phyloP scores from a whole-genome alignment of 2,113 vertebrate genomes.

The Peucedramus taeniatus region DNA sequence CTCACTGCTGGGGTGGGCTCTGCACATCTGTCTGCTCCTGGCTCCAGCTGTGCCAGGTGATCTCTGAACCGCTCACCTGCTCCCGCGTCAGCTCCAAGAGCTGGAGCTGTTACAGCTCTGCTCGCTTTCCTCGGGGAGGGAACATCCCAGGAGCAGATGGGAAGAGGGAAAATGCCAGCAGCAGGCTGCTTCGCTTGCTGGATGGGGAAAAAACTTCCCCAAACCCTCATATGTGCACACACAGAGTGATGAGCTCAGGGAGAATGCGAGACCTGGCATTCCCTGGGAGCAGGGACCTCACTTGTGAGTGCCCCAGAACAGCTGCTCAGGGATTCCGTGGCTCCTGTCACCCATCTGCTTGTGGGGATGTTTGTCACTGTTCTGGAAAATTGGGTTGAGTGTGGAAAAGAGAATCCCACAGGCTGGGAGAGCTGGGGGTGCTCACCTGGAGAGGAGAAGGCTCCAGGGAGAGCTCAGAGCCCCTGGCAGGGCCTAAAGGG shows the following conservation, averaged over 20 bases:
- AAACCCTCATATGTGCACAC: rapidly evolving
- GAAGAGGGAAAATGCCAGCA: background rate
- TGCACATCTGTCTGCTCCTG: background rate
- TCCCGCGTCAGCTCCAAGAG: background rate
- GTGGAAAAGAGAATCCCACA: background rate
- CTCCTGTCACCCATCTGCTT: background rate
- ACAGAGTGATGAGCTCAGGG: background rate
- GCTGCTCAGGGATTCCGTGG: rapidly evolving
- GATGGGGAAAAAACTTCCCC: background rate
- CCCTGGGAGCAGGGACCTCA: background rate
- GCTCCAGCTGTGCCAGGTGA: background rate
- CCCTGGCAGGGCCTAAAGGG: rapidly evolving
- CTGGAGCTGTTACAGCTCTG: background rate
- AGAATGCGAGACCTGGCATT: rapidly evolving
- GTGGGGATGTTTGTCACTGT: background rate
- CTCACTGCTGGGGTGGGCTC: background rate
- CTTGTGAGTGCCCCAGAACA: rapidly evolving
- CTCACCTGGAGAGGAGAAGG: rapidly evolving
- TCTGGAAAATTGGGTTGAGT: background rate
- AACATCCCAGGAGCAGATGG: background rate
- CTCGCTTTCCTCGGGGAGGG: background rate
- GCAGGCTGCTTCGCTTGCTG: background rate
- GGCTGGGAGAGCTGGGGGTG: background rate
- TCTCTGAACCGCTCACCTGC: background rate
- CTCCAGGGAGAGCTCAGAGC: background rate